These are phyloP conservation scores for Rhaphigaster nebulosa DNA, from an alignment of 2,888 invertebrate species.

Conservation along the genomic window DNA sequence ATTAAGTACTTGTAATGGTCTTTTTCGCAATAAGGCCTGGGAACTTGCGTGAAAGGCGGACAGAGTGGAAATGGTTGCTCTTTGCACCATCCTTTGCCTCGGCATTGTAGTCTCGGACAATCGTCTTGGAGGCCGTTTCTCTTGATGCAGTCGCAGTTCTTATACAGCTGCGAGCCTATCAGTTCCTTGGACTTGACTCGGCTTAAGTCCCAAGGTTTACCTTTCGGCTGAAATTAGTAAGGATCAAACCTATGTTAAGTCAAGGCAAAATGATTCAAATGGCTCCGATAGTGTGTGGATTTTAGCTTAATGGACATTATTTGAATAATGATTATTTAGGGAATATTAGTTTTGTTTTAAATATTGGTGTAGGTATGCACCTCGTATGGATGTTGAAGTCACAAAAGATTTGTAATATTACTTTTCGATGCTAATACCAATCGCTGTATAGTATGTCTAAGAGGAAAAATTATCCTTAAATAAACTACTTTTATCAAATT, in stretches of 20 bases:
- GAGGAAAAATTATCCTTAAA: too few species aligned
- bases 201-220: constrained; percentile 64
- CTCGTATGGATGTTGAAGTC: too few species aligned
- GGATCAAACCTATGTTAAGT: not conserved
- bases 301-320: too few species aligned
- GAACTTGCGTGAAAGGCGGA: constrained; percentile 63
- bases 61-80: constrained; percentile 64
- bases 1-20: constrained; percentile 46
- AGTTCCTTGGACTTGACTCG: constrained; percentile 63
- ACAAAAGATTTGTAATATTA: too few species aligned
- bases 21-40: not conserved
- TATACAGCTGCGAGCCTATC: constrained; percentile 62
- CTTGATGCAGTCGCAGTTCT: constrained; percentile 63
- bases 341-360: not conserved
- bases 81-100: constrained; percentile 64
- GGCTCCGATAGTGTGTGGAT: too few species aligned
- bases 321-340: too few species aligned
- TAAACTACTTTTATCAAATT: too few species aligned
- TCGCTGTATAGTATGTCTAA: too few species aligned
- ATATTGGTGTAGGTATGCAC: not conserved
- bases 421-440: too few species aligned
- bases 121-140: constrained; percentile 66
- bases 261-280: not conserved
- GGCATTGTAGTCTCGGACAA: constrained; percentile 64
- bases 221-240: constrained; percentile 54